These are phyloP conservation scores for Oophaga sylvatica DNA, from an alignment of 2,797 vertebrate genomes.

Conservation along the genomic window DNA sequence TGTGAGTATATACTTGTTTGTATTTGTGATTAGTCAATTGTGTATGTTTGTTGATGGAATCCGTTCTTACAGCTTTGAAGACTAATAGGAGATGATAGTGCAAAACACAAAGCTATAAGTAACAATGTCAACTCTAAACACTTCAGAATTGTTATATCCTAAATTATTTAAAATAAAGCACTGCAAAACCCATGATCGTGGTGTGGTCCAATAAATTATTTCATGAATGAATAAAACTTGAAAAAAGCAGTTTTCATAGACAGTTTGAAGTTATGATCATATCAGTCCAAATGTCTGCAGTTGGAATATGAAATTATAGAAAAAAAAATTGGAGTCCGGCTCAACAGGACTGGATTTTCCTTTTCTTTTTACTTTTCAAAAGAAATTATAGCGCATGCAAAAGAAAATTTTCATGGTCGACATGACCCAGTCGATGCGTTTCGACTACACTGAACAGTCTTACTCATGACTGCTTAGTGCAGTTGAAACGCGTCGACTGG, in stretches of 20 bases:
- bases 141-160: conserved; percentile 25
- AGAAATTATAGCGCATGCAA: too few relatives aligned
- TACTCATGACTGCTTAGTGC: too few relatives aligned
- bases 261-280: too few relatives aligned
- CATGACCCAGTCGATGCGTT: too few relatives aligned
- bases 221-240: background rate
- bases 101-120: background rate
- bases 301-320: too few relatives aligned
- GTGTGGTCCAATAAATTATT: background rate
- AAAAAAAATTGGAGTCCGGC: too few relatives aligned
- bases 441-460: too few relatives aligned
- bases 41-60: conserved; percentile 23
- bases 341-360: too few relatives aligned
- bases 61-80: conserved; percentile 2
- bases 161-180: conserved; percentile 45
- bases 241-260: background rate
- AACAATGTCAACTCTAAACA: conserved; percentile 4
- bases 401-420: too few relatives aligned
- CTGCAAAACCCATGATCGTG: background rate
- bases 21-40: conserved; percentile 14
- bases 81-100: conserved; percentile 2
- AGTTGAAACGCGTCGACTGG: too few relatives aligned
- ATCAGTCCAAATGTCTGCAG: too few relatives aligned
- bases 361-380: too few relatives aligned
- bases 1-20: conserved; percentile 1